Percentiles rank a stretch among this genome's conserved stretches.
These are phyloP conservation scores for Acronicta aceris DNA, from an alignment of 2,888 invertebrate species.

Conservation along the genomic window DNA sequence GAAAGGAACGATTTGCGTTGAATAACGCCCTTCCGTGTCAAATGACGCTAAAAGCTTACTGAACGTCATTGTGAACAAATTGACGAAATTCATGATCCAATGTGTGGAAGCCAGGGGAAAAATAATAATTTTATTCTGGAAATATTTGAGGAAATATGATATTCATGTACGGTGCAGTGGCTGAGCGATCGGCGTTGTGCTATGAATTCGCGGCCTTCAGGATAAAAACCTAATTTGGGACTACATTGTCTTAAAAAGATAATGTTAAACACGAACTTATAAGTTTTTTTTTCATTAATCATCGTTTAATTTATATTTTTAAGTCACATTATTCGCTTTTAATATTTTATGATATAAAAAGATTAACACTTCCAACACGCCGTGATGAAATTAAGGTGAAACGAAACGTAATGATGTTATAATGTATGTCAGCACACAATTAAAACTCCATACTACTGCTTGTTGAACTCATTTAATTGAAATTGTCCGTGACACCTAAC, in stretches of 20 bases:
- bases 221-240: no score
- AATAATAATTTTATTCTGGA: not conserved
- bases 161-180: no score
- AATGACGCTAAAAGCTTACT: conserved; percentile 53
- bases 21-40: conserved; percentile 63
- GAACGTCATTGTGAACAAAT: conserved; percentile 47
- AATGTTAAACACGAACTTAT: no score
- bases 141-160: no score
- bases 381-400: conserved; percentile 43
- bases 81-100: conserved; percentile 43
- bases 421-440: no score
- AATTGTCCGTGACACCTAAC: no score
- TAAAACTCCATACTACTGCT: no score
- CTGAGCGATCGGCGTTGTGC: no score
- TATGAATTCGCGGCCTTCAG: no score
- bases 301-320: conserved; percentile 48
- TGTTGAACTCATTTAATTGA: no score
- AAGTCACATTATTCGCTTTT: conserved; percentile 29
- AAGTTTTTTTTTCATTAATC: not conserved
- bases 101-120: conserved; percentile 5
- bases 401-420: conserved; percentile 59
- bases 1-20: conserved; percentile 68
- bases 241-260: no score
- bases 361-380: conserved; percentile 48
- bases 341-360: conserved; percentile 47